Percentiles rank a stretch among this genome's conserved stretches.
Conservation (phyloP, 2,888 invertebrate genomes). For the Ornithoptera priamus region DNA sequence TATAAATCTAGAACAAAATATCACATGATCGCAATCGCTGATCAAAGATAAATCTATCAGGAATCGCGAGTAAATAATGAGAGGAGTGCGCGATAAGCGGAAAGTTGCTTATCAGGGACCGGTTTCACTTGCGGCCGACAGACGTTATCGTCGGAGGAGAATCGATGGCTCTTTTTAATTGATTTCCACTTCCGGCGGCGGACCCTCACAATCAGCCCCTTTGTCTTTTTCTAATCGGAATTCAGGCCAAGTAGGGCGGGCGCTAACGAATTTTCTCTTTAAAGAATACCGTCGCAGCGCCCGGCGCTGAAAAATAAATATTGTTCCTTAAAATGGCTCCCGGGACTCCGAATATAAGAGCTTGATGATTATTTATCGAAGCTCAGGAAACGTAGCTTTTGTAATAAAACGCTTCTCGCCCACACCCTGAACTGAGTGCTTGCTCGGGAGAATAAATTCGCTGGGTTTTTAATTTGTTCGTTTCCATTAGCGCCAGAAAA, state of each 20-base stretch:
- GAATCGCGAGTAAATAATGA: not conserved
- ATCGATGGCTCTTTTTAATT: slow-evolving; percentile 77
- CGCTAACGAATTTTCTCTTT: slow-evolving; percentile 61
- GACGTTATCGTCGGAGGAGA: slow-evolving; percentile 57
- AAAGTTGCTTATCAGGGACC: not conserved
- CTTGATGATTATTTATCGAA: slow-evolving; percentile 39
- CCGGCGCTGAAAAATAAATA: slow-evolving; percentile 52
- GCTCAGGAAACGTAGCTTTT: slow-evolving; percentile 6
- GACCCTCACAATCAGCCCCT: slow-evolving; percentile 59
- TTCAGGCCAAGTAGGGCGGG: slow-evolving; percentile 54
- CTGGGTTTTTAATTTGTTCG: no score
- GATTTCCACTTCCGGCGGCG: slow-evolving; percentile 61
- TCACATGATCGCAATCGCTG: no score
- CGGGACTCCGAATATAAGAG: slow-evolving; percentile 30
- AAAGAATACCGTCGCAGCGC: slow-evolving; percentile 45
- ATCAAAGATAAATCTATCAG: no score
- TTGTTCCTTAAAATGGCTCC: slow-evolving; percentile 49
- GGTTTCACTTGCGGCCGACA: slow-evolving; percentile 8
- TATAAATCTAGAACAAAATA: no score
- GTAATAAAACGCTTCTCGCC: not conserved
- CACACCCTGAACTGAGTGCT: no score
- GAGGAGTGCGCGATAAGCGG: not conserved
- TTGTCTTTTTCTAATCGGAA: slow-evolving; percentile 73
- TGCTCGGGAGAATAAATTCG: no score
- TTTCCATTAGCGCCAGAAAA: no score